phyloP scores from a whole-genome alignment of 2,113 vertebrate species.

The Elaphurus davidianus region DNA sequence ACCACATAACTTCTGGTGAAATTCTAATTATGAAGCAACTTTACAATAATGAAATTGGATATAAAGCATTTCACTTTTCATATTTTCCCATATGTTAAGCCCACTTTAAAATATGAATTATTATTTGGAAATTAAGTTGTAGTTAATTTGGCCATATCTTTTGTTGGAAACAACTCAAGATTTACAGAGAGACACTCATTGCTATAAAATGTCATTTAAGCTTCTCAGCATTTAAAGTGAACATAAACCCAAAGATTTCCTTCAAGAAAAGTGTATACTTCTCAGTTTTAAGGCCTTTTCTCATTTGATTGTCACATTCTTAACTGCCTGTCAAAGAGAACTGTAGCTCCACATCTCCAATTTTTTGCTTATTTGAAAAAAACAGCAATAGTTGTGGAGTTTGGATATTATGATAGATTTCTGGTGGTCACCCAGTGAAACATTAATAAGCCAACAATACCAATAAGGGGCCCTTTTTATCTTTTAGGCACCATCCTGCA shows the following conservation, averaged over 20 bases:
- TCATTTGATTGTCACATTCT: neutral
- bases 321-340: neutral
- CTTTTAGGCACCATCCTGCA: neutral
- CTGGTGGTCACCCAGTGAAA: neutral
- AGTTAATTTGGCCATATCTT: conserved; percentile 36
- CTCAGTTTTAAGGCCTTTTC: neutral
- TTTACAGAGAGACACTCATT: neutral
- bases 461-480: neutral
- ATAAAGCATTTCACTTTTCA: neutral
- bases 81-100: conserved; percentile 7
- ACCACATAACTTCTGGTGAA: neutral
- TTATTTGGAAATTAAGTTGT: conserved; percentile 36
- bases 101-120: conserved; percentile 45
- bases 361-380: neutral
- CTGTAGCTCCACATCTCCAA: neutral
- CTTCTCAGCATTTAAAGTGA: neutral
- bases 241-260: conserved; percentile 42
- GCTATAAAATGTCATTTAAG: neutral
- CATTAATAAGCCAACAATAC: neutral
- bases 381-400: neutral
- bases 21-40: neutral
- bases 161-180: neutral
- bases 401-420: neutral
- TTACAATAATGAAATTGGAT: neutral
- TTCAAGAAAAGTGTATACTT: conserved; percentile 4